Evolutionary conservation across 2,888 invertebrate genomes (phyloP), one percentile per base, ranked within the genome.

Genomic region (Choristoneura rosaceana): DNA sequence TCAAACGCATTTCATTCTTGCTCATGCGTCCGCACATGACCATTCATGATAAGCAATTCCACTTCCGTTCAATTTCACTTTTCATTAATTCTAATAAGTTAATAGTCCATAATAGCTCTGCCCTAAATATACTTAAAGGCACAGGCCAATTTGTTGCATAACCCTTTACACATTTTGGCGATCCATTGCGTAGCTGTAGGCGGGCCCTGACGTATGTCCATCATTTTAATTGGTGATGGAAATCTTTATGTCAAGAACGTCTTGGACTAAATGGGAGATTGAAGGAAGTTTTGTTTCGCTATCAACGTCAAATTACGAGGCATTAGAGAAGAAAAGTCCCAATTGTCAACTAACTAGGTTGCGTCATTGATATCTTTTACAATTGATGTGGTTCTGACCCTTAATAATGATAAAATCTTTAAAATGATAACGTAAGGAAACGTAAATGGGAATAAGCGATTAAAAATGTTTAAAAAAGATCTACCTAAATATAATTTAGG

Each of bases 171-270:
- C 78, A 75, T 77, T 76, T 74, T 60, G 69, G 74, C 75, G 74
- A 76, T 84, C 84, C 81, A 83, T 84, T 81, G 80, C 81, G 88
- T 87, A 89, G 85, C 85, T 88, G 85, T 81, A 74, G 79, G 79
- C 77, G 81, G 80, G 81, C 80, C 77, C 76, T 80, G 85, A 84
- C 83, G 81, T 76, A 78, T 81, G 83, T 80, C 82, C 79, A 81
- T 80, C 78, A 77, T 75, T 79, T 78, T 84, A 81, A 84, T 86
- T 85, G 82, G 80, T 81, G 64, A 69, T 73, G 63, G 52, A 73
- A 73, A 73, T 73, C 73, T 69, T 64, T 73, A 64, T 73, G 69
- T 69, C 64, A 73, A 59, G 68, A 67, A 55, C 59, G 71, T 68
- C 67, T 61, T 45, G 62, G 58, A 41, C 67, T 50, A 61, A 63